Evolutionary conservation across 2,113 vertebrate genomes (phyloP), one percentile per base, ranked within the genome.

Genomic region (Spilogale gracilis): DNA sequence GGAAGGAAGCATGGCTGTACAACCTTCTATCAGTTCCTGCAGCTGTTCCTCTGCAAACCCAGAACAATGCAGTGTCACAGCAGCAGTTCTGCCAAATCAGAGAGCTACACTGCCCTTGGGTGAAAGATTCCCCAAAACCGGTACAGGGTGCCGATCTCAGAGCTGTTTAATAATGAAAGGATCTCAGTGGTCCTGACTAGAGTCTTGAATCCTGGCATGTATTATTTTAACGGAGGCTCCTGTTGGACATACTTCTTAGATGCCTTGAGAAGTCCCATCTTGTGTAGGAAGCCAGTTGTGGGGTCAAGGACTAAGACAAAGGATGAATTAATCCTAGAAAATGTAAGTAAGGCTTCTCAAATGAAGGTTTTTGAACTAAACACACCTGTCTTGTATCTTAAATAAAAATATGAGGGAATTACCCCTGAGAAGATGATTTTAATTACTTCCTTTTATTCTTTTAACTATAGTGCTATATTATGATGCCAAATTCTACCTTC

Each of bases 41-140:
- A 98, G 98, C 43, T 82, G 84, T 97, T 97, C 97, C 98, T 96
- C 65, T 69, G 80, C 95, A 95, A 76, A 38, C 45, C 16, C 45
- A 61, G 71, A 86, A 69, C 79, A 65, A 78, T 43, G 76, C 16
- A 2, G 8, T 32, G n/a, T 54, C 65, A 58, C 67, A 86, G 54
- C 80, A 78, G 74, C 38, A 61, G 86, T 21, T 69, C 43, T 76
- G 94, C 80, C 58, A 69, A 1, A 2, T 32, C 21, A 23, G 69
- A 71, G 69, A 80, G 27, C 38, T 67, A 45, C 60, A 6, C n/a
- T 91, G 45, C 79, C 48, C 52, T 91, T 1, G 0, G 32, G 73
- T 9, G 48, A 60, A 23, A 61, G 71, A 56, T 52, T 88, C 20
- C 52, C 78, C 61, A 88, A 80, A 61, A 43, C 25, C 60, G 79